A percentile compares a stretch with the other conserved stretches of the same genome.
Conservation (phyloP, 2,113 vertebrate species). For the Hemiprocne comata region DNA sequence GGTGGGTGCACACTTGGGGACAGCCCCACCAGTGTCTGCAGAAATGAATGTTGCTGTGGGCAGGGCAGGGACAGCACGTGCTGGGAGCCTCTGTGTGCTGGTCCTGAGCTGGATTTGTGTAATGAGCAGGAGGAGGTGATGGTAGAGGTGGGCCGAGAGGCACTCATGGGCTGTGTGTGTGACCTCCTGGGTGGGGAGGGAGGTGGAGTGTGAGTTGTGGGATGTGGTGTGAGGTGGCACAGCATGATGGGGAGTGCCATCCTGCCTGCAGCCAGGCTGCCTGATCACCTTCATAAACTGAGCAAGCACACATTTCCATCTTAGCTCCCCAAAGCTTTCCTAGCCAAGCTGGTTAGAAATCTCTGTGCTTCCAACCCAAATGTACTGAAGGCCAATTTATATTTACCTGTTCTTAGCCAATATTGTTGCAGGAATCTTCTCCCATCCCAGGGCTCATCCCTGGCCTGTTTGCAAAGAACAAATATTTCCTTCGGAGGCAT, state of each 20-base stretch:
- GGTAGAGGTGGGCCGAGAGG: neutral
- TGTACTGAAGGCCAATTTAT: neutral
- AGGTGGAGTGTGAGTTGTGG: too few relatives aligned
- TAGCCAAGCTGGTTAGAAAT: neutral
- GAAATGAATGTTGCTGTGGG: accelerated
- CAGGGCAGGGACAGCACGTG: accelerated
- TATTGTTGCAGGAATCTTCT: neutral
- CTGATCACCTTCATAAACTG: neutral
- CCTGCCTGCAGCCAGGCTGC: neutral
- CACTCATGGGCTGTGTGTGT: accelerated
- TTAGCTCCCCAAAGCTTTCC: neutral
- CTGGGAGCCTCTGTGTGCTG: accelerated
- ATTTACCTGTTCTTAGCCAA: neutral
- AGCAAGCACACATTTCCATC: neutral
- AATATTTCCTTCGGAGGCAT: accelerated
- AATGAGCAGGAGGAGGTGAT: too few relatives aligned
- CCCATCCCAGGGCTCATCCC: neutral
- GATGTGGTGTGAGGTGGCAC: too few relatives aligned
- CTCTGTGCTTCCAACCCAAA: neutral
- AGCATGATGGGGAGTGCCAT: accelerated
- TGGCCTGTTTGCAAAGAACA: neutral
- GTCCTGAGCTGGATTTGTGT: neutral
- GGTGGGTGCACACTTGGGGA: too few relatives aligned
- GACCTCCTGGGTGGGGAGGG: neutral
- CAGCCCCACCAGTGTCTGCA: too few relatives aligned